phyloP scores from a whole-genome alignment of 1,140 invertebrate species.

The Daktulosphaira vitifoliae region DNA sequence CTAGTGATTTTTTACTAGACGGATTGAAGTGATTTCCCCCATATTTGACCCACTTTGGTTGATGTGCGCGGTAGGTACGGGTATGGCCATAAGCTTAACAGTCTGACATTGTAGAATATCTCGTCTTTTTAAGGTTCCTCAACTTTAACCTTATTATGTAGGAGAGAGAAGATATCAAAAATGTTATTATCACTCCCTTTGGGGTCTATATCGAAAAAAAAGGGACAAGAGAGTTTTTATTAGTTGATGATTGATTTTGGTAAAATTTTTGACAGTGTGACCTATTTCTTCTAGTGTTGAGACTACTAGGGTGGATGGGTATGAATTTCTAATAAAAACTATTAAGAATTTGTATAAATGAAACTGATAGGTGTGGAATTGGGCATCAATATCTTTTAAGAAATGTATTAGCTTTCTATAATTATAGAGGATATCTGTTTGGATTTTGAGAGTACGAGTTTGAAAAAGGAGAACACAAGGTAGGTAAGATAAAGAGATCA shows the following conservation, averaged over 20 bases:
- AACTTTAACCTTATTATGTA: conserved; percentile 39
- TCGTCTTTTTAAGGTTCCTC: conserved; percentile 40
- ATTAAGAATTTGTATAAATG: conserved; percentile 41
- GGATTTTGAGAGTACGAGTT: conserved; percentile 10
- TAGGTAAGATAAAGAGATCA: no score
- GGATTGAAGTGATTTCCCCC: not conserved
- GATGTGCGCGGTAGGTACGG: conserved; percentile 40
- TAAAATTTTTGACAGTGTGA: not conserved
- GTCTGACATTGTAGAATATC: conserved; percentile 39
- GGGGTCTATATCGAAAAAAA: conserved; percentile 42
- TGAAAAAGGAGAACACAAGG: no score
- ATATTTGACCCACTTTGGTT: conserved; percentile 41
- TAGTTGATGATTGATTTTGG: conserved; percentile 29
- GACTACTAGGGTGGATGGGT: conserved; percentile 38
- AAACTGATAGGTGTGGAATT: conserved; percentile 40
- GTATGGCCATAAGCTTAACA: conserved; percentile 43
- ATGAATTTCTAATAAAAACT: conserved; percentile 41
- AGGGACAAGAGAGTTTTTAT: conserved; percentile 40
- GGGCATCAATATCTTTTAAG: not conserved
- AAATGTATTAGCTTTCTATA: not conserved
- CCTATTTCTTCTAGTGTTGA: conserved; percentile 34
- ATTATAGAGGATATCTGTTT: not conserved
- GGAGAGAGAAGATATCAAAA: conserved; percentile 38
- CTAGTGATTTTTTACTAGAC: not conserved
- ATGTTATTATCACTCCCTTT: conserved; percentile 42